Conservation (phyloP, 1,140 invertebrate genomes). For the Diuraphis noxia region DNA sequence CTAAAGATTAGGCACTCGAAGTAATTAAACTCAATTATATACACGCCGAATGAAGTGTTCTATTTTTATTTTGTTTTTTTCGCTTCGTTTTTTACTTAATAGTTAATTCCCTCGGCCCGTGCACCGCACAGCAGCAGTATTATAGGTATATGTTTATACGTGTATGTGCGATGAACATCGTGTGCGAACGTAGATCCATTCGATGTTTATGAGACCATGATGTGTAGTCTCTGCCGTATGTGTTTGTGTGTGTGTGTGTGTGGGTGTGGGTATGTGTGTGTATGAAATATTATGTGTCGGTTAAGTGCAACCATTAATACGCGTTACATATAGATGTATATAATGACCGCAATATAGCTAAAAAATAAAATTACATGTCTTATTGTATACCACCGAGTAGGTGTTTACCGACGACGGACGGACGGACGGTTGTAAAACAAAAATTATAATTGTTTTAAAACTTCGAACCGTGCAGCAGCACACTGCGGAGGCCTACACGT, state of each 20-base stretch:
- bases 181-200: conserved; percentile 38
- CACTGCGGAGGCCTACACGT: neutral
- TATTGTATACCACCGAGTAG: neutral
- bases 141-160: neutral
- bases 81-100: neutral
- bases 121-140: neutral
- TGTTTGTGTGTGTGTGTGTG: no score
- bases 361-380: conserved; percentile 11
- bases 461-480: neutral
- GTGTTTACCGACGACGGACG: neutral
- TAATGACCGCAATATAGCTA: neutral
- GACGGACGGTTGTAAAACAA: neutral
- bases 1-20: conserved; percentile 50
- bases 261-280: neutral
- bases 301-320: conserved; percentile 31
- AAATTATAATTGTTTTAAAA: neutral
- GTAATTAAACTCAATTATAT: conserved; percentile 53
- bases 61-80: neutral
- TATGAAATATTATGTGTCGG: neutral
- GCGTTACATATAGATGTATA: neutral
- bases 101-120: neutral
- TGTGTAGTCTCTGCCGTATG: neutral
- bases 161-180: neutral
- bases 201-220: conserved; percentile 43
- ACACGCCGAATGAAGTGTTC: conserved; percentile 50